These are phyloP conservation scores for Perdita meconis DNA, from an alignment of 2,888 invertebrate genomes.

Conservation along the genomic window DNA sequence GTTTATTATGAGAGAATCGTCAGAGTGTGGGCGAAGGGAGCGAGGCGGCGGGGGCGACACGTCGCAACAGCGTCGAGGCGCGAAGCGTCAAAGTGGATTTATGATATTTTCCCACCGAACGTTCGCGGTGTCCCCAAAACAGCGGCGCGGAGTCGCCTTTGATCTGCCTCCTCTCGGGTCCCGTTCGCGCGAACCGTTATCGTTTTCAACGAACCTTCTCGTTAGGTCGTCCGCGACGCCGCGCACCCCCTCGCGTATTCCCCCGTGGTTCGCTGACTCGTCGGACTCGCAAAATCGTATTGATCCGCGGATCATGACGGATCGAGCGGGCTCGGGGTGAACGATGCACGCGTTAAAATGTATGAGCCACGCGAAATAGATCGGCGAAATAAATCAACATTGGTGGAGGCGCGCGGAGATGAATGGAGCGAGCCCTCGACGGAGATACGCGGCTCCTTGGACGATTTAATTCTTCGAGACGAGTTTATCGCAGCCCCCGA, in stretches of 20 bases:
- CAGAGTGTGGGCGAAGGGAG: slow-evolving; percentile 23
- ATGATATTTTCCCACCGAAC: slow-evolving; percentile 82
- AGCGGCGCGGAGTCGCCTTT: slow-evolving; percentile 71
- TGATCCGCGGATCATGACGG: slow-evolving; percentile 53
- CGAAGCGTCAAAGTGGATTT: slow-evolving; percentile 82
- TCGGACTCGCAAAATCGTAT: slow-evolving; percentile 57
- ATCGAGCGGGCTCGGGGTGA: slow-evolving; percentile 32
- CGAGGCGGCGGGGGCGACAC: slow-evolving; percentile 47
- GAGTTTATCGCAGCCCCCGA: slow-evolving; percentile 38
- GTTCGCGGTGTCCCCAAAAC: slow-evolving; percentile 57
- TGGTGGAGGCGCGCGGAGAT: slow-evolving; percentile 35
- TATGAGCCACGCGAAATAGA: slow-evolving; percentile 59
- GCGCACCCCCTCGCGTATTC: neutral
- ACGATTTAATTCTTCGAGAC: slow-evolving; percentile 50
- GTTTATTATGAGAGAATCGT: slow-evolving; percentile 79
- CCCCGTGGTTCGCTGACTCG: neutral
- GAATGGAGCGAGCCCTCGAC: slow-evolving; percentile 37
- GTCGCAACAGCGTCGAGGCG: slow-evolving; percentile 79
- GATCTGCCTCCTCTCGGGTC: slow-evolving; percentile 71
- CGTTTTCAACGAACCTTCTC: slow-evolving; percentile 69
- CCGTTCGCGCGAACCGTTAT: slow-evolving; percentile 68
- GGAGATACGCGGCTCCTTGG: slow-evolving; percentile 31
- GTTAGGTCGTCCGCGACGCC: slow-evolving; percentile 66
- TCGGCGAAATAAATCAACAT: slow-evolving; percentile 58
- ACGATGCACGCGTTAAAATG: slow-evolving; percentile 57